These are phyloP conservation scores for Lagria hirta DNA, from an alignment of 2,888 invertebrate species.

Conservation along the genomic window DNA sequence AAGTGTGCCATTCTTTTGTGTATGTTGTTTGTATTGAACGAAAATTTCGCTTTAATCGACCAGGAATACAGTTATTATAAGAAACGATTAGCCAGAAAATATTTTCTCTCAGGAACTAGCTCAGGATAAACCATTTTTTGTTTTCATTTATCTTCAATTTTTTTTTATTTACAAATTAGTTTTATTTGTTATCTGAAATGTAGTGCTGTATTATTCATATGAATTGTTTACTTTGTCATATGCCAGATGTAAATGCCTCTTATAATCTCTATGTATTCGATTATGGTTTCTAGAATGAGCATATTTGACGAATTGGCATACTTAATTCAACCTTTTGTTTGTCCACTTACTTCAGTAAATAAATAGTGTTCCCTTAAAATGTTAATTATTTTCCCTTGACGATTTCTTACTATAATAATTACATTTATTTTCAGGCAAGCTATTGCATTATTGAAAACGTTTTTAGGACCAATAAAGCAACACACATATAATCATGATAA, in stretches of 20 bases:
- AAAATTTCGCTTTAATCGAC: constrained; percentile 25
- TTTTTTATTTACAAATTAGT: constrained; percentile 25
- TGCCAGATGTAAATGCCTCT: constrained; percentile 33
- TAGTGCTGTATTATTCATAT: constrained; percentile 38
- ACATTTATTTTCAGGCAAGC: constrained; percentile 1
- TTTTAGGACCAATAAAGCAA: too few species aligned
- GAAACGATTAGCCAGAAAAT: constrained; percentile 32
- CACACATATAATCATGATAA: too few species aligned
- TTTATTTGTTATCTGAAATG: constrained; percentile 37
- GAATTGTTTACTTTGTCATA: constrained; percentile 25
- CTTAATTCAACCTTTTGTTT: constrained; percentile 47
- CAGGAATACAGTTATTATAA: constrained; percentile 34
- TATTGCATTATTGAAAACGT: too few species aligned
- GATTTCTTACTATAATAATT: too few species aligned
- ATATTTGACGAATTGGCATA: constrained; percentile 46
- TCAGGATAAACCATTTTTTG: constrained; percentile 47
- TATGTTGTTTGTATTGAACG: constrained; percentile 42
- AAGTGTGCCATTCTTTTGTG: constrained; percentile 55
- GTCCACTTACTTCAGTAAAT: constrained; percentile 54
- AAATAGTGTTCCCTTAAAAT: constrained; percentile 57
- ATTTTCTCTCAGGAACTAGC: constrained; percentile 55
- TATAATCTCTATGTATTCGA: constrained; percentile 24
- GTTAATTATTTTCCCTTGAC: constrained; percentile 5
- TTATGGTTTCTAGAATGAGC: constrained; percentile 16
- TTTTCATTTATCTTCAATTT: constrained; percentile 7